These are phyloP conservation scores for Byasa hedistus DNA, from an alignment of 2,888 invertebrate species.

Conservation along the genomic window DNA sequence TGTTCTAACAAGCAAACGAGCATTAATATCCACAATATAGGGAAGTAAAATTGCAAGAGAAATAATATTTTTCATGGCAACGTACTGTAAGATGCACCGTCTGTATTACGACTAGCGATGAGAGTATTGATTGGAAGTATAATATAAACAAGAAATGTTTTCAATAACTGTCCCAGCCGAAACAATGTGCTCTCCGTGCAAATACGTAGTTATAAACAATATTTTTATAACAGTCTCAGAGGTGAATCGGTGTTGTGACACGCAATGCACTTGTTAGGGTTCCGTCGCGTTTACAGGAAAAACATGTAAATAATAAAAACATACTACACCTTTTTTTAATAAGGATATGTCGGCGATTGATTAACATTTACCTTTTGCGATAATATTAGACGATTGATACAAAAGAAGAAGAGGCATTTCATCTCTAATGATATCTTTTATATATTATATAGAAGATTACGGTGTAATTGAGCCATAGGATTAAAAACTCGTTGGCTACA, in stretches of 20 bases:
- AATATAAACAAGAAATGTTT: conserved; percentile 62
- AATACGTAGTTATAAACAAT: conserved; percentile 43
- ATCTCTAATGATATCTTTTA: too few species aligned
- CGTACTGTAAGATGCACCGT: conserved; percentile 39
- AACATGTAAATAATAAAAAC: conserved; percentile 1
- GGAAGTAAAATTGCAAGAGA: conserved; percentile 39
- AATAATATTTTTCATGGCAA: conserved; percentile 46
- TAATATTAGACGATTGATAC: too few species aligned
- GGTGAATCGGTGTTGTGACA: conserved; percentile 25
- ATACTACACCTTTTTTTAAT: neutral
- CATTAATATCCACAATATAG: conserved; percentile 37
- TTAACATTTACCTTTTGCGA: neutral
- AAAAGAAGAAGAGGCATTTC: too few species aligned
- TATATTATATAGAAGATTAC: too few species aligned
- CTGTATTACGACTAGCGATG: conserved; percentile 46
- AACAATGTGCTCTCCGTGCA: conserved; percentile 48
- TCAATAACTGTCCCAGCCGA: conserved; percentile 49
- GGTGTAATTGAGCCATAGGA: too few species aligned
- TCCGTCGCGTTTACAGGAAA: conserved; percentile 21
- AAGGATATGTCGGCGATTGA: neutral
- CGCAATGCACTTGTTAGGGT: conserved; percentile 21
- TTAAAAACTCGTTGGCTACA: too few species aligned
- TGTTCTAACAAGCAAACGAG: conserved; percentile 47
- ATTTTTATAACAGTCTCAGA: conserved; percentile 42
- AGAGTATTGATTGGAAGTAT: conserved; percentile 44